phyloP scores from a whole-genome alignment of 2,888 invertebrate species.

The Eueremaeus valkanovi region DNA sequence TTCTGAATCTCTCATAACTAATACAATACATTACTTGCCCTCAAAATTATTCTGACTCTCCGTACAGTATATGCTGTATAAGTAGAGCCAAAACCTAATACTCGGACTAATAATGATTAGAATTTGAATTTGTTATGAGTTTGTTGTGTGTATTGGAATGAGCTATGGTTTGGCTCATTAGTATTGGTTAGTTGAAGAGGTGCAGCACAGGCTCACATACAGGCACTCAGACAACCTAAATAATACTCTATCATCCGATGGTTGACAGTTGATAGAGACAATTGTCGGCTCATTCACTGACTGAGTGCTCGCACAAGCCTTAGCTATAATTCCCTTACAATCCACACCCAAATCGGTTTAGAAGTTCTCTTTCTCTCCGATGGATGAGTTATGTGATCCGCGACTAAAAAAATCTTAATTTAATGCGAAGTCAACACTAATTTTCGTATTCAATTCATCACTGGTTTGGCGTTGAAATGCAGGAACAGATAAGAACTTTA shows the following conservation, averaged over 20 bases:
- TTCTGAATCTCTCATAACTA: too few species aligned
- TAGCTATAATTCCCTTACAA: not conserved
- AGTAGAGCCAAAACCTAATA: not conserved
- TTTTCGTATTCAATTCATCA: slow-evolving; percentile 4
- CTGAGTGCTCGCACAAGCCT: not conserved
- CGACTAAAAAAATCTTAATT: not conserved
- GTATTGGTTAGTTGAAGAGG: not conserved
- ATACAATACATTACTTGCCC: not conserved
- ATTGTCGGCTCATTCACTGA: slow-evolving; percentile 11
- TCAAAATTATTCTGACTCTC: not conserved
- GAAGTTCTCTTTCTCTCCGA: not conserved
- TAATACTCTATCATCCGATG: slow-evolving; percentile 24
- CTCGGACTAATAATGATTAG: slow-evolving; percentile 5
- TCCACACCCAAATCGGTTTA: slow-evolving; percentile 20
- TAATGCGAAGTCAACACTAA: slow-evolving; percentile 2
- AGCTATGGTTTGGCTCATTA: not conserved
- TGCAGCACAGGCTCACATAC: not conserved
- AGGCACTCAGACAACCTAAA: not conserved
- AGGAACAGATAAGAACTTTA: not conserved
- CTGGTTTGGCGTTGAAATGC: not conserved
- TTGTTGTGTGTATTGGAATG: not conserved
- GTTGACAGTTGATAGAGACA: slow-evolving; percentile 34
- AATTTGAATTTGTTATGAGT: not conserved
- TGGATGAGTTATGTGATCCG: slow-evolving; percentile 3
- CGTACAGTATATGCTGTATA: not conserved